These are phyloP conservation scores for Bradysia coprophila DNA, from an alignment of 1,140 invertebrate species.

Conservation along the genomic window DNA sequence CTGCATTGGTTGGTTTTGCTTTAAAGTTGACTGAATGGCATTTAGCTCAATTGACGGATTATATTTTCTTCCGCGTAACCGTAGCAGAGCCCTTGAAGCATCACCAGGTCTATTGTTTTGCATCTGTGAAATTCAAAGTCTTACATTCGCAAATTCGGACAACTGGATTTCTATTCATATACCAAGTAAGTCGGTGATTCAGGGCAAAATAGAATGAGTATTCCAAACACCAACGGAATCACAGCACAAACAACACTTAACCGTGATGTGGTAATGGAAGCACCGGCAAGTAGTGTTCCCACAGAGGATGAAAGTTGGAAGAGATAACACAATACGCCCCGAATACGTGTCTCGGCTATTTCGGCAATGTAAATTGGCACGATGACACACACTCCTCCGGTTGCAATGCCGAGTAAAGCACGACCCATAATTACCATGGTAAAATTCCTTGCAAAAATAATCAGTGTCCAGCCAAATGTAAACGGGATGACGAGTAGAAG, in stretches of 20 bases:
- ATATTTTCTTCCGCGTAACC: no score
- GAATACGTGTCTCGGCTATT: constrained; percentile 54
- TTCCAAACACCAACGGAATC: constrained; percentile 44
- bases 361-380: constrained; percentile 68
- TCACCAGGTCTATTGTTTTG: no score
- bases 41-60: no score
- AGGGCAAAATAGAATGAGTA: constrained; percentile 55
- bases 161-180: no score
- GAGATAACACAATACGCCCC: constrained; percentile 58
- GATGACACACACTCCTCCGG: constrained; percentile 54
- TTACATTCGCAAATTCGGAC: no score
- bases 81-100: no score
- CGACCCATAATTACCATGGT: constrained; percentile 50
- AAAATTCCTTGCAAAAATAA: constrained; percentile 44
- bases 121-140: no score
- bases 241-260: constrained; percentile 45
- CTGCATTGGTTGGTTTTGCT: no score
- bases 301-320: constrained; percentile 58
- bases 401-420: constrained; percentile 50
- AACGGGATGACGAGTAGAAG: constrained; percentile 49
- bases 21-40: no score
- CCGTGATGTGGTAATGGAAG: constrained; percentile 34
- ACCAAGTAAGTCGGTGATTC: constrained; percentile 47
- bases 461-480: constrained; percentile 50
- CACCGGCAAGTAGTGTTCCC: constrained; percentile 51